A percentile compares a stretch with the other conserved stretches of the same genome.
Conservation (phyloP, 2,113 vertebrate genomes). For the Myiozetetes cayanensis region DNA sequence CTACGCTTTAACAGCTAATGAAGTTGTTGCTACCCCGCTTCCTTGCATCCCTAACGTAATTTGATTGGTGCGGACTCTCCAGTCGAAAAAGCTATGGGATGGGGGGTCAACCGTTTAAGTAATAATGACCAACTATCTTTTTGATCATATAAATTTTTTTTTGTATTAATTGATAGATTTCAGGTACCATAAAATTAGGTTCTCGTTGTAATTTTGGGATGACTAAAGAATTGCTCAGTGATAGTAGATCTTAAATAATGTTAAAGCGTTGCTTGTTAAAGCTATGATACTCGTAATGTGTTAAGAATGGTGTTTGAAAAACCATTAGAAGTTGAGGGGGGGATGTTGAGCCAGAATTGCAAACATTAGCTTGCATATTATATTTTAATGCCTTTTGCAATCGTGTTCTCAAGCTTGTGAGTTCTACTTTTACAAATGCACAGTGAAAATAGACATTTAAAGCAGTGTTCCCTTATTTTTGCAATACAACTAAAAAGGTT, state of each 20-base stretch:
- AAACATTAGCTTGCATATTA: not conserved
- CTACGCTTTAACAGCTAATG: not conserved
- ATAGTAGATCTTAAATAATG: not conserved
- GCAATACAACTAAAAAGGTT: not conserved
- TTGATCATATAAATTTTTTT: not conserved
- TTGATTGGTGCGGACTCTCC: not conserved
- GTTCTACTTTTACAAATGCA: not conserved
- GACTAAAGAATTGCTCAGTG: not conserved
- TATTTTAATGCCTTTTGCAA: not conserved
- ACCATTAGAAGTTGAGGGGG: not conserved
- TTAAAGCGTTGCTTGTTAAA: not conserved
- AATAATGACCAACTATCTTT: not conserved
- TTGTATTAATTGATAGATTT: not conserved
- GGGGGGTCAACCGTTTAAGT: not conserved
- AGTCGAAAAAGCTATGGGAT: not conserved
- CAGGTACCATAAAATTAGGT: fast-evolving
- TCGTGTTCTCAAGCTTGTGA: fast-evolving
- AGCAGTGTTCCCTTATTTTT: not conserved
- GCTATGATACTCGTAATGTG: fast-evolving
- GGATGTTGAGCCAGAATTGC: fast-evolving
- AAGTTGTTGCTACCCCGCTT: not conserved
- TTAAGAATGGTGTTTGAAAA: not conserved
- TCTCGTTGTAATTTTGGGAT: not conserved
- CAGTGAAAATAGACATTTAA: not conserved
- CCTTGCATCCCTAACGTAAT: fast-evolving